Conservation (phyloP, 1,140 invertebrate genomes). For the Bombus picipes region DNA sequence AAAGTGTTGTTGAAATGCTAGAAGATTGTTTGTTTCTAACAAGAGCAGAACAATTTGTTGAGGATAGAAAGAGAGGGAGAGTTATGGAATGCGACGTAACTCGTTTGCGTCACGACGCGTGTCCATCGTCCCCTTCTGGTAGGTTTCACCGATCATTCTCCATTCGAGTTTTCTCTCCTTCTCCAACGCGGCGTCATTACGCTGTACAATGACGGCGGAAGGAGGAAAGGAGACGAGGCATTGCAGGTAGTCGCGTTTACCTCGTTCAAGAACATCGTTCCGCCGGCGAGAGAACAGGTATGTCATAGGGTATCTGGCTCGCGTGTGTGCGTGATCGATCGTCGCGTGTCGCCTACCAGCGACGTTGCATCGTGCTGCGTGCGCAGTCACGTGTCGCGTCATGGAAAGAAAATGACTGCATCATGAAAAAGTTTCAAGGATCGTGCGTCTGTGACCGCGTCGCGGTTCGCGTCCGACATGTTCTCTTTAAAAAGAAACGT, state of each 20-base stretch:
- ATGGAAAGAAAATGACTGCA: conserved; percentile 50
- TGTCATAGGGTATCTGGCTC: conserved; percentile 39
- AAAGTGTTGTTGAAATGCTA: not conserved
- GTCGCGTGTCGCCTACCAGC: conserved; percentile 53
- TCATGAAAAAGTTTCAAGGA: conserved; percentile 64
- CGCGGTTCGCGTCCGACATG: conserved; percentile 15
- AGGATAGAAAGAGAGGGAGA: not conserved
- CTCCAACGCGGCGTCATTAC: not conserved
- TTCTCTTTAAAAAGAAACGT: conserved; percentile 26
- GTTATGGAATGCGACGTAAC: not conserved
- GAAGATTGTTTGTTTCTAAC: not conserved
- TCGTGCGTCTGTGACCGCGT: conserved; percentile 26
- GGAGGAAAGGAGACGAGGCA: not conserved
- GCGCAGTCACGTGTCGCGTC: conserved; percentile 69
- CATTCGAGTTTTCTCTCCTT: not conserved
- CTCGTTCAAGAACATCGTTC: conserved; percentile 41
- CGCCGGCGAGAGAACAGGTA: conserved; percentile 7
- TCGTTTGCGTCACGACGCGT: conserved; percentile 6
- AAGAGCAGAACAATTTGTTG: conserved; percentile 32
- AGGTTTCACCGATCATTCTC: not conserved
- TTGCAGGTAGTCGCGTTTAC: conserved; percentile 32
- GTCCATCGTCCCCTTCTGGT: not conserved
- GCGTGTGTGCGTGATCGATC: conserved; percentile 68
- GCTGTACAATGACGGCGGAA: not conserved
- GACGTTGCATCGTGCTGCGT: conserved; percentile 62